Base-by-base conservation (phyloP, 1,140 invertebrate genomes). In the Chlorops oryzae region DNA sequence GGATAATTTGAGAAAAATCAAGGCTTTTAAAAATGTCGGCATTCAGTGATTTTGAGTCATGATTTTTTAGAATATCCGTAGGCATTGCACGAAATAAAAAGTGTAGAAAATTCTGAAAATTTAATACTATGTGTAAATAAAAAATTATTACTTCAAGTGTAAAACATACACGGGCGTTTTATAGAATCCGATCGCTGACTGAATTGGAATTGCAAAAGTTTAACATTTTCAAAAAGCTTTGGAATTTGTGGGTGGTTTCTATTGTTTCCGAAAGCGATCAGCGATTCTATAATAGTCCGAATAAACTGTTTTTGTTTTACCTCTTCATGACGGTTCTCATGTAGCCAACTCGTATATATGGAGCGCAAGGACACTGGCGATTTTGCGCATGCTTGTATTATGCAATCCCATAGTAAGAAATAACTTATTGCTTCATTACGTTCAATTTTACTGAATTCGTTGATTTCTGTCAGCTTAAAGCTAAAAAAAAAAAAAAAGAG, bases 381-480 rank as follows among this genome's bases (percentile, higher is more conserved):
- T 51, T 78, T 72, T 45, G 78, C 77, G 61, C 87, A 85, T 41
- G 87, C 79, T 23, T 80, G 72, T n/a, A 92, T 63, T 10, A 89
- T 62, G 37, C 85, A 75, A 58, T 80, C 78, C 89, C 90, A 93
- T 3, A 82, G 63, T 1, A 90, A 65, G 25, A 91, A 71, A 72
- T 89, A 92, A 17, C 59, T 59, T 0, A 57, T 57, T 1, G 55
- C 62, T 17, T 58, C 52, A 21, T 69, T 54, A 23, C 42, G 50
- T 13, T 69, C 51, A n/a, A 72, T 65, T 1, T 51, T 41, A 21
- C 57, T 51, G n/a, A 70, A 50, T 40, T 69, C 57, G 18, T 59
- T 58, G 23, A 72, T 43, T 44, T 72, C 70, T 0, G 57, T 57
- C 1, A 65, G 40, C 51, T 72, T 72, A 39, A 66, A 72, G 6